A percentile compares a stretch with the other conserved stretches of the same genome.
phyloP scores from a whole-genome alignment of 2,797 vertebrate species.

The Artibeus jamaicensis region DNA sequence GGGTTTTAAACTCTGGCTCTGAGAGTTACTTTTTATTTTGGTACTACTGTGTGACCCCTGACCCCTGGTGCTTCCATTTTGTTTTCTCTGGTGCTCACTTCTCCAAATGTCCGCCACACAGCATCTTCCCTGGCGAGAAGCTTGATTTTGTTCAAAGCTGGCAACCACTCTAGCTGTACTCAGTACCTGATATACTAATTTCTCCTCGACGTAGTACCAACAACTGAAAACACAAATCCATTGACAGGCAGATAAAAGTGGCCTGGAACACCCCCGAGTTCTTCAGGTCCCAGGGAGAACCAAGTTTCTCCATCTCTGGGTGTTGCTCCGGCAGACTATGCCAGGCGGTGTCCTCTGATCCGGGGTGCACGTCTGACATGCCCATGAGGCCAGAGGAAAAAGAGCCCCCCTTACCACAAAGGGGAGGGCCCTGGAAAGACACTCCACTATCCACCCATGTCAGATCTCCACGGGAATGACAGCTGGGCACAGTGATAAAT shows the following conservation, averaged over 20 bases:
- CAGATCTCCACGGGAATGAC: neutral
- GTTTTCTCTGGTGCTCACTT: neutral
- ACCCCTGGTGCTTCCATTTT: neutral
- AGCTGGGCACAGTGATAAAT: neutral
- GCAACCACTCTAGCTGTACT: neutral
- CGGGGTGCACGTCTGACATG: neutral
- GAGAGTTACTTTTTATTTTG: neutral
- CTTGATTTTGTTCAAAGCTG: neutral
- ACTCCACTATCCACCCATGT: neutral
- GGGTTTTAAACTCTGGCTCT: neutral
- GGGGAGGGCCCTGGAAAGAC: neutral
- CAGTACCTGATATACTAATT: neutral
- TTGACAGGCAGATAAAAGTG: neutral
- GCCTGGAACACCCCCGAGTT: neutral
- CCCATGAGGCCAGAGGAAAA: neutral
- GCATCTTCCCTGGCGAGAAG: neutral
- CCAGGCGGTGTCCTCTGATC: neutral
- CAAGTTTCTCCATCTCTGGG: neutral
- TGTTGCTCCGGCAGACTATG: neutral
- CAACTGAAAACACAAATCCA: neutral
- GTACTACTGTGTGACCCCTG: neutral
- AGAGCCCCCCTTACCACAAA: neutral
- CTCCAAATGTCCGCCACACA: neutral
- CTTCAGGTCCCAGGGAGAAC: neutral
- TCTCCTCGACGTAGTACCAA: neutral